Evolutionary conservation across 2,888 invertebrate species (phyloP), one percentile per base, ranked within the genome.

Genomic region (Spodoptera picta): DNA sequence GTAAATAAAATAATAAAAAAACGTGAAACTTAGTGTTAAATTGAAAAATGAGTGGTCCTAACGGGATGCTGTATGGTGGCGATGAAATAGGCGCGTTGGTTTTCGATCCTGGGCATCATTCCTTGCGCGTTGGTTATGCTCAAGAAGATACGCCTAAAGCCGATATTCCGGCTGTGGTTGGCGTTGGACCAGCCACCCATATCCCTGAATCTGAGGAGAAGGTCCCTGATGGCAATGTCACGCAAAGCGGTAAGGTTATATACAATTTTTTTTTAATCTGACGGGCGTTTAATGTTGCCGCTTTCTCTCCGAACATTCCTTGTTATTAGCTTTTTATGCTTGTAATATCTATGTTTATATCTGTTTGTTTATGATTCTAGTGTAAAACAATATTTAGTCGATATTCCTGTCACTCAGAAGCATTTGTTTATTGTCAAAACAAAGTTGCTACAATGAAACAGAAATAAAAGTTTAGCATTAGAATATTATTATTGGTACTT

Each of bases 91-190:
- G 99, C 10, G 99, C 99, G 0, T 90, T 99, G 73, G 99, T 99
- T 42, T 99, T 99, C 86, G 99, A 99, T 90, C 97, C 99, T 9
- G 99, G 94, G 0, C 93, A 94, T 71, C 93, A 94, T 85, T 97
- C 98, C 0, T 92, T 99, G 58, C 95, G 99, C 62, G 98, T 98
- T 53, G 99, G 99, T 59, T 99, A 98, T 95, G 99, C 99, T 9
- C 99, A 99, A 83, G 99, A 99, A 90, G 99, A 99, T 88, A 98
- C 98, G n/a, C 99, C 99, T 3, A 99, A 99, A 95, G 98, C 98
- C 1, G 99, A 99, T 95, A 98, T 99, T 63, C 99, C 99, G 0
- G 97, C 98, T 0, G 97, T 98, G 47, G 97, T 99, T 41, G 99
- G 99, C 0, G 96, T 98, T 7, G 96, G 97, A 11, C 98, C 98